A percentile compares a stretch with the other conserved stretches of the same genome.
These are phyloP conservation scores for Valencia hispanica DNA, from an alignment of 2,797 vertebrate genomes.

Conservation along the genomic window DNA sequence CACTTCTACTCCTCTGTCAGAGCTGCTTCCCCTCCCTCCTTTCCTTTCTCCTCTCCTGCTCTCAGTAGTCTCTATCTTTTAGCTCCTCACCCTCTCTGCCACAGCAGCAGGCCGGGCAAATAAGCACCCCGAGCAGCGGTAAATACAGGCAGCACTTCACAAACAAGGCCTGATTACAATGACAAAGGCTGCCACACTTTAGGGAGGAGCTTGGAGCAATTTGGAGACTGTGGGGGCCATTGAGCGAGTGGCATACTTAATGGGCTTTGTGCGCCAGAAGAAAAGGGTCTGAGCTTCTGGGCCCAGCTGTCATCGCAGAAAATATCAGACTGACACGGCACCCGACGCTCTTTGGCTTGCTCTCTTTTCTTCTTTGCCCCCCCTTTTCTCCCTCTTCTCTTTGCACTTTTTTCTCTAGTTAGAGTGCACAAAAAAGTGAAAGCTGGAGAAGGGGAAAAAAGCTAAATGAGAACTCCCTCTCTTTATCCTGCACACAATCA, in stretches of 20 bases:
- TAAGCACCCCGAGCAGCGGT: conserved; percentile 79
- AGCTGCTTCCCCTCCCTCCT: not conserved
- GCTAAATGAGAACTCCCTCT: conserved; percentile 65
- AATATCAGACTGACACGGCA: conserved; percentile 85
- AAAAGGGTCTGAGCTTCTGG: conserved; percentile 84
- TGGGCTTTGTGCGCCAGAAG: conserved; percentile 90
- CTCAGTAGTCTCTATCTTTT: conserved; percentile 8
- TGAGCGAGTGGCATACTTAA: conserved; percentile 90
- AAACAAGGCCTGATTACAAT: conserved; percentile 89
- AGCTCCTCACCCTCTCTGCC: conserved; percentile 21
- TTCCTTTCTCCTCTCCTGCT: not conserved
- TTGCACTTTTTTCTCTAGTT: conserved; percentile 66
- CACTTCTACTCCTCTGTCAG: conserved; percentile 19
- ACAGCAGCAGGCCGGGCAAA: conserved; percentile 80
- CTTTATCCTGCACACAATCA: conserved; percentile 48
- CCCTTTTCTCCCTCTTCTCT: not conserved
- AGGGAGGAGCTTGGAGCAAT: conserved; percentile 89
- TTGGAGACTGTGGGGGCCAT: conserved; percentile 86
- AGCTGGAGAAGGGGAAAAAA: conserved; percentile 75
- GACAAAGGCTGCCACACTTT: conserved; percentile 95
- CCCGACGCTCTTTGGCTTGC: conserved; percentile 69
- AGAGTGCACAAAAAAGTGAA: conserved; percentile 81
- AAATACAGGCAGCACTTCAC: conserved; percentile 84
- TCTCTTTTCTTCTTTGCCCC: conserved; percentile 62
- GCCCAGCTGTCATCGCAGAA: conserved; percentile 91